Base-by-base conservation (phyloP, 2,113 vertebrate species). In the Pitta sordida region DNA sequence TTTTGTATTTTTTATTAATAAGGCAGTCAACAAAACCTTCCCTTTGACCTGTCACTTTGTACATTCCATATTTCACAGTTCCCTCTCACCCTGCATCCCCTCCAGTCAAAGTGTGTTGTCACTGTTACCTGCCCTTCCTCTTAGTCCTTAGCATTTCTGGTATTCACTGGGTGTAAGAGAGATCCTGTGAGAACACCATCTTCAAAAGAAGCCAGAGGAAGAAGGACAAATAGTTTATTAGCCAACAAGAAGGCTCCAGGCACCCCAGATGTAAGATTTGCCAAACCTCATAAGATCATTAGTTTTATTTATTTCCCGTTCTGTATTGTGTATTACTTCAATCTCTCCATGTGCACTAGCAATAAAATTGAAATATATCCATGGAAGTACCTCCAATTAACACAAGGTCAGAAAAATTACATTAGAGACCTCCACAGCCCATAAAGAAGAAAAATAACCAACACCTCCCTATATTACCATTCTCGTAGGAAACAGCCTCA, bases 331-430 rank as follows among this genome's bases (percentile, higher is more conserved):
- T 64, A 93, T 91, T 95, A 94, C 94, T 94, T 95, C 92, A 95
- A 83, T 94, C 94, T 92, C 80, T 90, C 56, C 68, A 75, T 94
- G 30, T 86, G 71, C 83, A 88, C 86, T 36, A 83, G 83, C 76
- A 94, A 68, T 96, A 92, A 96, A 95, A 88, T 75, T 93, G 90
- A 96, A 94, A 91, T 94, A 93, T 30, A 93, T 80, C 71, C 10
- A 4, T 56, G 56, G 77, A 96, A 92, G 93, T 36, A 68, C 60
- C 93, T 90, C 59, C 64, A 95, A 96, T 96, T 96, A 95, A 94
- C 88, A 92, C 79, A 93, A 96, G 94, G 91, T 96, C 90, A 95
- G 68, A 92, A 93, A 76, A 95, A 92, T 41, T 3, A 75, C 80
- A 91, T 86, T 92, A 88, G 48, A 93, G 79, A 90, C 73, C 86